Evolutionary conservation across 2,797 vertebrate genomes (phyloP).

Genomic region (Gephyroberyx darwinii): DNA sequence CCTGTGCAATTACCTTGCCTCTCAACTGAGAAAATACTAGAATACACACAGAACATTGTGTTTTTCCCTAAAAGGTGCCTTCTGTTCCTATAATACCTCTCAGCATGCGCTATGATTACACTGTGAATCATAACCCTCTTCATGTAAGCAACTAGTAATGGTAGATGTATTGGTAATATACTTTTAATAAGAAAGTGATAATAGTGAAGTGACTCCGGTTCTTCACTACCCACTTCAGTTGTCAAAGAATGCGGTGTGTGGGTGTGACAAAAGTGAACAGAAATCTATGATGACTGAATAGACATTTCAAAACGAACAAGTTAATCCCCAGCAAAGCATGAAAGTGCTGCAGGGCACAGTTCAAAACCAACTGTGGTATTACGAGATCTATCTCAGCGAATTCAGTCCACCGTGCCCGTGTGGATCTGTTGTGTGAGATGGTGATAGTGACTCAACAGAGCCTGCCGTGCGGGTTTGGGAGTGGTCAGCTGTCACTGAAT

Average conservation of each 20-base stretch:
- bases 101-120: not conserved
- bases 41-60: not conserved
- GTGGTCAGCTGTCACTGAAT: slow-evolving; percentile 73
- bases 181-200: not conserved
- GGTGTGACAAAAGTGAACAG: not conserved
- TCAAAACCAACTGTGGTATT: slow-evolving; percentile 9
- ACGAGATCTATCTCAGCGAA: slow-evolving; percentile 39
- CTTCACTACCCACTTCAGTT: not conserved
- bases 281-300: not conserved
- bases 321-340: not conserved
- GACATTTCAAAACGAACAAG: not conserved
- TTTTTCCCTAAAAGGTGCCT: not conserved
- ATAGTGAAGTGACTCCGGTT: slow-evolving; percentile 3
- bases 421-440: slow-evolving; percentile 40
- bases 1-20: slow-evolving; percentile 53
- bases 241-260: not conserved
- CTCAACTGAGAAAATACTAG: slow-evolving; percentile 29
- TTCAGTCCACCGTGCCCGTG: slow-evolving; percentile 13
- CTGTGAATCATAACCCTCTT: not conserved
- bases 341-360: not conserved
- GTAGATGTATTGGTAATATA: not conserved
- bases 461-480: slow-evolving; percentile 45
- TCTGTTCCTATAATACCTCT: not conserved
- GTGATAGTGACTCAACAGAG: slow-evolving; percentile 53
- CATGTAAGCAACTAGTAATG: not conserved